Base-by-base conservation (phyloP, 2,113 vertebrate genomes). In the Cygnus buccinator region DNA sequence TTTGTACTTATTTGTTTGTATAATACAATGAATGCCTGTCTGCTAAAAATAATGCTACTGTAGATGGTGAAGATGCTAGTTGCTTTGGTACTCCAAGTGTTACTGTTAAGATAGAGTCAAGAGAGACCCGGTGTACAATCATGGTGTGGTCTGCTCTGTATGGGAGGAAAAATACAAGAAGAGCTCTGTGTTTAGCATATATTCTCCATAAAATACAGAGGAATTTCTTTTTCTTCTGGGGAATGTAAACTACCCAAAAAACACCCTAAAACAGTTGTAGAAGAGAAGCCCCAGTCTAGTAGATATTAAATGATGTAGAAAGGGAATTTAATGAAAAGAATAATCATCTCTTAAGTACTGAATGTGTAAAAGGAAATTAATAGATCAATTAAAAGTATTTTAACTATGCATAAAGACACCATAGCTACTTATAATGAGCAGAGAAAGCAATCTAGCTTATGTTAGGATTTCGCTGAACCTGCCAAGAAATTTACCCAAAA, bases 131-230 rank as follows among this genome's bases (percentile, higher is more conserved):
- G 2, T 82, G 8, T 29, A n/a, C 2, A 1, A 2, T 76, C 6
- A 28, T 9, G 26, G 13, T 44, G 29, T 41, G 37, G 31, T 84
- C 3, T 39, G 21, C 61, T 81, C 31, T 39, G 6, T 48, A 46
- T 16, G 37, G 58, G 72, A 76, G 28, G 29, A 67, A 61, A 71
- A 71, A 31, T 5, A 48, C 14, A 52, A 80, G 26, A 90, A 41
- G 16, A 13, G 29, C 25, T 61, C 25, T 14, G n/a, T 10, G 3
- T 57, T 90, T 22, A 57, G 25, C 1, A 0, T 35, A 55, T 0
- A 0, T 70, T 73, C 31, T 79, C 33, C 4, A 1, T 66, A 61
- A 61, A 7, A n/a, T 10, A 71, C 31, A 23, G 28, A 61, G 21
- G 8, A 44, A 61, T 52, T 79, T 52, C 2, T 57, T 43, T 75